Evolutionary conservation across 2,797 vertebrate genomes (phyloP), one percentile per base, ranked within the genome.

Genomic region (Acomys russatus): DNA sequence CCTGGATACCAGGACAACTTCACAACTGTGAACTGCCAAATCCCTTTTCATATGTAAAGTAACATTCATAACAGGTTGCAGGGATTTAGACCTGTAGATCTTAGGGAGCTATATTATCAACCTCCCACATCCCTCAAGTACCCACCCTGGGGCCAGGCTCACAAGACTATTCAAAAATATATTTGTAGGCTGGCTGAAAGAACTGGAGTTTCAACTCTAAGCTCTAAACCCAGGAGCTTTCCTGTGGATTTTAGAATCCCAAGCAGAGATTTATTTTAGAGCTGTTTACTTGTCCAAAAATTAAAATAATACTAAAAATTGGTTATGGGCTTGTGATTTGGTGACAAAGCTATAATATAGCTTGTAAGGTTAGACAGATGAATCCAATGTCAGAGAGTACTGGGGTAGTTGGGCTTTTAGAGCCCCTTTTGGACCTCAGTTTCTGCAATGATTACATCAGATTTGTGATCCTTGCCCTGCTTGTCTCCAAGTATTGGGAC

Each of bases 201-300:
- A 90, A 78, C 33, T 90, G 25, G 25, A 90, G 20, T 91, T 90
- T 90, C 49, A 92, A 94, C 68, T 87, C 86, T 90, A 87, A 92
- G 33, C 6, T 71, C 63, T n/a, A 56, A 92, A 80, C 22, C 51
- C 38, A 49, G 54, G 71, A 33, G 80, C 44, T 86, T 73, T 25
- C 35, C 56, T 51, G 76, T n/a, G 56, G 51, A 64, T 87, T 90
- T 51, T 63, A 74, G 49, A 54, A 22, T 51, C 59, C 28, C 22
- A 74, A 90, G 70, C 20, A 92, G 92, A 59, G 35, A n/a, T 84
- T 91, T 88, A 28, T 83, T 91, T 88, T 80, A 68, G n/a, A 91
- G 61, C 79, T 68, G 71, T 44, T 96, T 89, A 80, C 61, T 71
- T 89, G 51, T n/a, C 61, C 71, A 70, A 38, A 12, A 44, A 18